These are phyloP conservation scores for Netelia fuscicornis DNA, from an alignment of 2,888 invertebrate genomes.

Conservation along the genomic window DNA sequence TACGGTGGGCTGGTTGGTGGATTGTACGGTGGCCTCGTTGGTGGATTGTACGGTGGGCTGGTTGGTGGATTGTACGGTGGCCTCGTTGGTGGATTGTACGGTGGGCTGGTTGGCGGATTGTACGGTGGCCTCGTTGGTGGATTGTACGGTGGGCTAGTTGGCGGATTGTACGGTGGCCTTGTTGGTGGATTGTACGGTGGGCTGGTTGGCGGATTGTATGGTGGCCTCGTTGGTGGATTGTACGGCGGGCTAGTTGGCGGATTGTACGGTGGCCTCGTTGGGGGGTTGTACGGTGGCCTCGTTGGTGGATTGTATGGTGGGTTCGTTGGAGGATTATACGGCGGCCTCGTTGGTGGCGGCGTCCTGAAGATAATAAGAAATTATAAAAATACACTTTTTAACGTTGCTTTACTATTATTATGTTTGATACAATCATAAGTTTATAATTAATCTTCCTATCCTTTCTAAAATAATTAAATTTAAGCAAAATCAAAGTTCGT, in stretches of 20 bases:
- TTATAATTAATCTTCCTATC: background rate
- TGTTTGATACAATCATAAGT: background rate
- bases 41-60: conserved; percentile 57
- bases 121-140: conserved; percentile 73
- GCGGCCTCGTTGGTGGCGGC: conserved; percentile 68
- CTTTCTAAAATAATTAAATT: conserved; percentile 1
- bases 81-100: conserved; percentile 52
- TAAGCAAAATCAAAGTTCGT: conserved; percentile 43
- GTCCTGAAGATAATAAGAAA: conserved; percentile 43
- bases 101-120: conserved; percentile 49
- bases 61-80: conserved; percentile 68
- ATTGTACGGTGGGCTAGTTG: conserved; percentile 55
- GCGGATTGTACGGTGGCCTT: conserved; percentile 32
- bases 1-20: background rate
- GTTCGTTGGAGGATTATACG: conserved; percentile 70
- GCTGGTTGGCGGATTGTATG: conserved; percentile 55
- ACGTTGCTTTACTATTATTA: too few relatives aligned
- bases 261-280: conserved; percentile 65
- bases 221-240: conserved; percentile 72
- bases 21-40: conserved; percentile 18
- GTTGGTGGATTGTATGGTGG: conserved; percentile 66
- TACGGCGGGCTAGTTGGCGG: conserved; percentile 57
- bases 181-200: conserved; percentile 58
- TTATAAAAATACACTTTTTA: conserved; percentile 6
- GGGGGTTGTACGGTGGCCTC: conserved; percentile 70